These are phyloP conservation scores for Heliothis peltigera DNA, from an alignment of 2,888 invertebrate species.

Conservation along the genomic window DNA sequence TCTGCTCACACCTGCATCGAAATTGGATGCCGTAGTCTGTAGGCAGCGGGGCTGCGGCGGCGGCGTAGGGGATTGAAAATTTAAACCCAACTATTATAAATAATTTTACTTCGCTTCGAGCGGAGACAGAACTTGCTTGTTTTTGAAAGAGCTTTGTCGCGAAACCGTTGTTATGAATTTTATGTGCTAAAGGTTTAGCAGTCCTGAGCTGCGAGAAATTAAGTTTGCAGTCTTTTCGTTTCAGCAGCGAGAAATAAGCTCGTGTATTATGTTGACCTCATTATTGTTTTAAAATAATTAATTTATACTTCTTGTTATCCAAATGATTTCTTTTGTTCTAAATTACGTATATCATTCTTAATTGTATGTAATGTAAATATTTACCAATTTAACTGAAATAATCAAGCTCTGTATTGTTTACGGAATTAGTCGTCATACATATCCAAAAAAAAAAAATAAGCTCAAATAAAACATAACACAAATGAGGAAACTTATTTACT, in stretches of 20 bases:
- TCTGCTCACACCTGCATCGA: conserved; percentile 50
- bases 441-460: too few species aligned
- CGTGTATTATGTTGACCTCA: not conserved
- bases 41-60: not conserved
- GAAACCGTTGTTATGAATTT: conserved; percentile 17
- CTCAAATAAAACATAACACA: too few species aligned
- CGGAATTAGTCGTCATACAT: too few species aligned
- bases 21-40: conserved; percentile 44
- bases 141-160: conserved; percentile 26
- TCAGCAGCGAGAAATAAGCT: not conserved
- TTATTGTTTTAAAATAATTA: not conserved
- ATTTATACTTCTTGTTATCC: not conserved
- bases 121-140: conserved; percentile 22
- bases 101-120: conserved; percentile 23
- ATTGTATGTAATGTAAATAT: too few species aligned
- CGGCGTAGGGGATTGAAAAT: conserved; percentile 37
- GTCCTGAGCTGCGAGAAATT: too few species aligned
- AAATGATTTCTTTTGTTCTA: too few species aligned
- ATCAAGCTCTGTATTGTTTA: too few species aligned
- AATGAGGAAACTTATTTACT: too few species aligned
- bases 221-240: not conserved
- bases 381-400: too few species aligned
- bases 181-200: not conserved
- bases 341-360: too few species aligned
- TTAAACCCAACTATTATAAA: conserved; percentile 34